Evolutionary conservation across 2,113 vertebrate species (phyloP), one percentile per base, ranked within the genome.

Genomic region (Hyaena hyaena): DNA sequence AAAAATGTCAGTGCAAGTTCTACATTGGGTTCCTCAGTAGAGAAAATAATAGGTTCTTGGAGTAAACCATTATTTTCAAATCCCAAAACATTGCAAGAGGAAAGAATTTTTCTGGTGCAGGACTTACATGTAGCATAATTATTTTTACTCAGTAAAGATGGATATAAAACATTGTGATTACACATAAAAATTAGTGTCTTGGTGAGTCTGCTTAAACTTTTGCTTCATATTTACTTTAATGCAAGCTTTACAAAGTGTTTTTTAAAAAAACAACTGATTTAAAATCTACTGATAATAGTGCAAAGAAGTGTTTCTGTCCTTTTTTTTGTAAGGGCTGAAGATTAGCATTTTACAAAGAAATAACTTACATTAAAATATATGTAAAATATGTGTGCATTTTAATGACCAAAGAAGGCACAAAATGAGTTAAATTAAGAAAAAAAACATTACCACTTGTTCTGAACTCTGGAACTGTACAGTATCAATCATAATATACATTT

Each of bases 331-430:
- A 96, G 93, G 95, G 95, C 83, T 97, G 74, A 97, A 97, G 95
- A 97, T 97, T 83, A 97, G 58, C 74, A 81, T 97, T 96, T 98
- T 95, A 65, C 0, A 96, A 84, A 97, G 96, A 98, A 98, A 97
- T 97, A 98, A 88, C 77, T 55, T 92, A 98, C 76, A 90, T 81
- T 73, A 98, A 94, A 95, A 92, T 95, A 92, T 43, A 73, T 84
- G 71, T 88, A 84, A 97, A 96, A 85, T 97, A 77, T 96, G 86
- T 68, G 55, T 92, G 86, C 97, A 48, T 8, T 48, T 92, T 97
- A 98, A 98, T 97, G 88, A 95, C 87, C 97, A 88, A 84, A 98
- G 61, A 98, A 99, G 98, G 98, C 98, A 98, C 98, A 98, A 82
- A 96, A 98, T 97, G 97, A 98, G 71, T 97, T 98, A 98, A 98